phyloP scores from a whole-genome alignment of 1,140 invertebrate species.

The Drosophila pruinosa region DNA sequence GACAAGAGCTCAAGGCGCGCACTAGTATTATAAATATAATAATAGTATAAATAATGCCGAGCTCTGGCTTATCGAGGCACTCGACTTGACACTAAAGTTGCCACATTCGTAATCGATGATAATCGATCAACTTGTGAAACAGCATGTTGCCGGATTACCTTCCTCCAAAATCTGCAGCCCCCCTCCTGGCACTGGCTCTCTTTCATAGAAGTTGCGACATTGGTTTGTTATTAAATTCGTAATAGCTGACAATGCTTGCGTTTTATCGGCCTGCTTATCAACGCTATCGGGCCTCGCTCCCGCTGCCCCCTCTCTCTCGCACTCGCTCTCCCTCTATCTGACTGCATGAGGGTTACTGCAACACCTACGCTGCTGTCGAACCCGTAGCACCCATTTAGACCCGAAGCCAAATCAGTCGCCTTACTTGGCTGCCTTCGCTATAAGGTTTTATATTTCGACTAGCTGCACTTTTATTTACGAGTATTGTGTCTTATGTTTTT shows the following conservation, averaged over 20 bases:
- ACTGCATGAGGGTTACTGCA: conserved; percentile 19
- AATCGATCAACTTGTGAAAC: conserved; percentile 41
- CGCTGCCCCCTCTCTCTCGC: background rate
- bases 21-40: background rate
- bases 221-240: conserved; percentile 40
- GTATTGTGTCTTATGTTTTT: conserved; percentile 9
- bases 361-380: conserved; percentile 18
- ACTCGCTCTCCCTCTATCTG: background rate
- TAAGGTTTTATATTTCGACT: conserved; percentile 4
- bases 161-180: background rate
- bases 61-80: conserved; percentile 9
- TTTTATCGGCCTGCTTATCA: conserved; percentile 40
- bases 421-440: conserved; percentile 10
- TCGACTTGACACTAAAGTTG: conserved; percentile 4
- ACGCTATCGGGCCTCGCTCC: conserved; percentile 36
- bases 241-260: conserved; percentile 40
- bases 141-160: conserved; percentile 24
- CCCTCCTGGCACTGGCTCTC: background rate
- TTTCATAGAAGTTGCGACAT: conserved; percentile 26
- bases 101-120: conserved; percentile 21
- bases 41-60: conserved; percentile 8
- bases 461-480: background rate
- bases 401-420: conserved; percentile 41
- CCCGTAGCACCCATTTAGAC: conserved; percentile 7
- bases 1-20: background rate